Evolutionary conservation across 1,140 invertebrate species (phyloP), one percentile per base, ranked within the genome.

Genomic region (Drosophila lini): DNA sequence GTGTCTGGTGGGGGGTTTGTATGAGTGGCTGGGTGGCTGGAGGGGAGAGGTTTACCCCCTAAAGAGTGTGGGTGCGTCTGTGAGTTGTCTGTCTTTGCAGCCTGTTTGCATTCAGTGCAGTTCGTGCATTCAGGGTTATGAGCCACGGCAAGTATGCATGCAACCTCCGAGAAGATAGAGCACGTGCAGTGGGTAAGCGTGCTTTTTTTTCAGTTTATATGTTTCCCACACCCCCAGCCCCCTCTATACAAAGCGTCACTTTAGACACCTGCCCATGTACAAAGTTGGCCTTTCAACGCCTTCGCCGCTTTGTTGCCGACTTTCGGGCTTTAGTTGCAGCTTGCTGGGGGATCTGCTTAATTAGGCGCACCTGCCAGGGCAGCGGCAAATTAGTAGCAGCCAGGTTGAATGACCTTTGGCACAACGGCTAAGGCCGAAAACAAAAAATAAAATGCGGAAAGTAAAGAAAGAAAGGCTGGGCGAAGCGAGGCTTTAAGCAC

Each of bases 41-140:
- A 25, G n/a, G 19, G 34, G 28, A 7, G 9, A 31, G 36, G 5
- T 13, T 42, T n/a, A 13, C 32, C 60, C 55, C 31, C 47, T 10
- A 16, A 31, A 11, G 45, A 64, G 68, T 67, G 53, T 86, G 86
- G 40, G 77, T 71, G 48, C 70, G 83, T 86, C 83, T 86, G 68
- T 74, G 71, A 64, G 67, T 70, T 61, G 83, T 86, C 83, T 86
- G 79, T 77, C 62, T 63, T 45, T 41, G 52, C 34, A 22, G 67
- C 42, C 59, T 44, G 73, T 59, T 62, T 48, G 82, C 82, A 86
- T 86, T 88, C 82, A 86, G 86, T 40, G 73, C 74, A 76, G 58
- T 59, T 53, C 28, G 34, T 80, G 84, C 80, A 86, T 86, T 86
- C 83, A 86, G 83, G 83, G 83, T 88, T 86, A 86, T 78, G 86